These are phyloP conservation scores for Hydrolagus colliei DNA, from an alignment of 2,797 vertebrate genomes.

Conservation along the genomic window DNA sequence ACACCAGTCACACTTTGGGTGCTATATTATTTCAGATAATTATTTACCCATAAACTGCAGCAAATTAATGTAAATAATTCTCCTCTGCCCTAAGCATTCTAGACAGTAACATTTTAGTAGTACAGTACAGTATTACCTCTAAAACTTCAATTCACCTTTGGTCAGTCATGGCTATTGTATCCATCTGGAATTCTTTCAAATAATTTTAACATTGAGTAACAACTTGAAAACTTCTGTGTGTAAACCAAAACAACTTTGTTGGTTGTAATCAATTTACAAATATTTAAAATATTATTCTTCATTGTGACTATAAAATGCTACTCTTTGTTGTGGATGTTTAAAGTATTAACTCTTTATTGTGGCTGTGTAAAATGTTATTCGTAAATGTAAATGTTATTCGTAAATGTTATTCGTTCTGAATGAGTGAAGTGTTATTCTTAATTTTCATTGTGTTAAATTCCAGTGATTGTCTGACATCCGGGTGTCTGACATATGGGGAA, in stretches of 20 bases:
- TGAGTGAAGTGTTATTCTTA: no score
- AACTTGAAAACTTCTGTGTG: not conserved
- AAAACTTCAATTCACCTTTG: not conserved
- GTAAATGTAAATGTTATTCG: no score
- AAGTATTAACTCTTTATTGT: no score
- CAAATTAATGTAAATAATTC: not conserved
- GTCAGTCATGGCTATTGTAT: not conserved
- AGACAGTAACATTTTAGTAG: no score
- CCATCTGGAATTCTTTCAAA: not conserved
- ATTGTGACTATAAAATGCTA: not conserved
- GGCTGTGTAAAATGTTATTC: no score
- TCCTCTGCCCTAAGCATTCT: no score
- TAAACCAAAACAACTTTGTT: not conserved
- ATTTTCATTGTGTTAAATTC: no score
- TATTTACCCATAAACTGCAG: not conserved
- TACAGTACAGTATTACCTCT: not conserved
- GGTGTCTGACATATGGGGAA: no score
- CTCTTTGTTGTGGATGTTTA: no score
- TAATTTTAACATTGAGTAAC: not conserved
- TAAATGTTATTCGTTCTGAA: no score
- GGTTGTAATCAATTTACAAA: not conserved
- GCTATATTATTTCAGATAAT: not conserved
- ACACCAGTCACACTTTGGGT: not conserved
- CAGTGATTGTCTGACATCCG: no score
- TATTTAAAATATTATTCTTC: conserved; percentile 6